A percentile compares a stretch with the other conserved stretches of the same genome.
Evolutionary conservation across 2,888 invertebrate species (phyloP).

Genomic region (Aethes cnicana): DNA sequence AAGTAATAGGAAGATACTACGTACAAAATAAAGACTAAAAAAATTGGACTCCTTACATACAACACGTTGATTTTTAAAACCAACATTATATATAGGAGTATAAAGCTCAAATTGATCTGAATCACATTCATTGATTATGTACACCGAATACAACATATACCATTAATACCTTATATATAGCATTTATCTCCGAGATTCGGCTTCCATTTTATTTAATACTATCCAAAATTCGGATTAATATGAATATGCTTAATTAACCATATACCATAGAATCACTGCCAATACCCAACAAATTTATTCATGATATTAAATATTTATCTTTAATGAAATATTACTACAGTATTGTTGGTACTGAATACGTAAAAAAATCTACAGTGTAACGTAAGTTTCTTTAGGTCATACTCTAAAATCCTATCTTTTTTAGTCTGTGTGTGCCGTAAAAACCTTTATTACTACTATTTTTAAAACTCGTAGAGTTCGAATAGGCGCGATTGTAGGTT

Average conservation of each 20-base stretch:
- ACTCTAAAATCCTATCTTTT: too few relatives aligned
- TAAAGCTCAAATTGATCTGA: constrained; percentile 18
- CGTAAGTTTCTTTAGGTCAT: too few relatives aligned
- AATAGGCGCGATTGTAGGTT: too few relatives aligned
- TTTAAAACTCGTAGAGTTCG: too few relatives aligned
- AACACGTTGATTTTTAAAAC: not conserved
- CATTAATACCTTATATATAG: too few relatives aligned
- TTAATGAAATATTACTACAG: too few relatives aligned
- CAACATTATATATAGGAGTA: not conserved
- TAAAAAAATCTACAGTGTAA: too few relatives aligned
- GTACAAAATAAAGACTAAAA: not conserved
- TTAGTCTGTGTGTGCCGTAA: too few relatives aligned
- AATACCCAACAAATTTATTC: not conserved
- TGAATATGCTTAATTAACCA: constrained; percentile 9
- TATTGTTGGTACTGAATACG: too few relatives aligned
- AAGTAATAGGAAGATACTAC: too few relatives aligned
- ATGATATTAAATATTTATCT: too few relatives aligned
- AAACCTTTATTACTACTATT: too few relatives aligned
- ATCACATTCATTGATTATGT: constrained; percentile 22
- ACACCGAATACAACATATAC: constrained; percentile 19
- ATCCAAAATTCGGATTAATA: constrained; percentile 22
- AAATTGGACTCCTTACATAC: not conserved
- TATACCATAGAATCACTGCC: constrained; percentile 4
- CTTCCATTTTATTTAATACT: not conserved
- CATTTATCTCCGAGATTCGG: not conserved